phyloP scores from a whole-genome alignment of 2,113 vertebrate genomes.

The Orientallactaga bullata region DNA sequence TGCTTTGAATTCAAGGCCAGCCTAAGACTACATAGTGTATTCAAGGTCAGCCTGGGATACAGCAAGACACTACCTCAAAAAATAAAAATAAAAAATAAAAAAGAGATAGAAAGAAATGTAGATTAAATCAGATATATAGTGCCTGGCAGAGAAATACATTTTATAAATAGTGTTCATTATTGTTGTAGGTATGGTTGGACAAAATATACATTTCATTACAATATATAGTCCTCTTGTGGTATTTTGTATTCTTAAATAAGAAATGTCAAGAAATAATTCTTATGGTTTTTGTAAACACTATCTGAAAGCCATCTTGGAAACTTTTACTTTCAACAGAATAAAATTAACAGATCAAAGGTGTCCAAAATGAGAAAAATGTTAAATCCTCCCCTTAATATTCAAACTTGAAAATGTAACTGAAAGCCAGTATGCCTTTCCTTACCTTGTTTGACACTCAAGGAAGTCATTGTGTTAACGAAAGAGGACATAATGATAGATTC shows the following conservation, averaged over 20 bases:
- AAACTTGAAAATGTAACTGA: slow-evolving; percentile 34
- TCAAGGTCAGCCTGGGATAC: too few relatives aligned
- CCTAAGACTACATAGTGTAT: too few relatives aligned
- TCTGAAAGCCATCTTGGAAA: slow-evolving; percentile 31
- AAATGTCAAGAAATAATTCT: slow-evolving; percentile 38
- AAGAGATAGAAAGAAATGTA: neutral
- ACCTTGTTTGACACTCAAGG: slow-evolving; percentile 99
- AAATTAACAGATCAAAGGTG: neutral
- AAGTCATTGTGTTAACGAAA: slow-evolving; percentile 99
- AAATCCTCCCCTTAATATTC: slow-evolving; percentile 52
- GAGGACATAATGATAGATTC: slow-evolving; percentile 99
- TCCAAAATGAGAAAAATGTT: slow-evolving; percentile 14
- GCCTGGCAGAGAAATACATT: neutral
- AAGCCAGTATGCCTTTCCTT: slow-evolving; percentile 43
- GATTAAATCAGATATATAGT: neutral
- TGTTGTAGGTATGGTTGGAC: neutral
- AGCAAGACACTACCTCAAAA: too few relatives aligned
- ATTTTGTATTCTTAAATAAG: neutral
- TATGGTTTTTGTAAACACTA: slow-evolving; percentile 33
- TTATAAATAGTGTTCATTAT: neutral
- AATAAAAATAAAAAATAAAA: too few relatives aligned
- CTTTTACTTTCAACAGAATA: neutral
- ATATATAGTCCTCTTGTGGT: neutral
- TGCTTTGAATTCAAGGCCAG: too few relatives aligned
- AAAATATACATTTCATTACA: neutral